phyloP scores from a whole-genome alignment of 2,888 invertebrate species.

The Drosophila pseudotakahashii region DNA sequence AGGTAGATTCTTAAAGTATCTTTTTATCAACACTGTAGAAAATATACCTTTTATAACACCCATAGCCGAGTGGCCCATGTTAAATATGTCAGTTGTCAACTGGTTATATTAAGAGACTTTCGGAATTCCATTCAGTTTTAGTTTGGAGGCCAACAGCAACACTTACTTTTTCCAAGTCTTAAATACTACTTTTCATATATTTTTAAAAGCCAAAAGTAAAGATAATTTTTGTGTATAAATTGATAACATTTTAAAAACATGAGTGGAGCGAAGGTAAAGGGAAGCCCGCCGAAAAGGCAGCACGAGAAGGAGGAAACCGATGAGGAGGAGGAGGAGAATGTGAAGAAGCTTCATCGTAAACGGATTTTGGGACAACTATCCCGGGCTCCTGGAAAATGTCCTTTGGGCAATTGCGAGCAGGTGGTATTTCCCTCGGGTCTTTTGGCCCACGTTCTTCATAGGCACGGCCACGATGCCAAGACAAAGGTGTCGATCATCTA shows the following conservation, averaged over 20 bases:
- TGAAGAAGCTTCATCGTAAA: neutral
- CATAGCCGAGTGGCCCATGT: neutral
- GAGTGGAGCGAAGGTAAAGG: neutral
- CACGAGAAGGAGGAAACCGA: neutral
- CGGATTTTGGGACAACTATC: neutral
- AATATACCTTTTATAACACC: too few relatives aligned
- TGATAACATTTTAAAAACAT: neutral
- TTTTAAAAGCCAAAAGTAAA: too few relatives aligned
- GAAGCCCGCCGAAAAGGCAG: neutral
- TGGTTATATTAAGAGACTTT: neutral
- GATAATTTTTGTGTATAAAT: too few relatives aligned
- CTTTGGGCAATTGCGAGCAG: slow-evolving; percentile 5
- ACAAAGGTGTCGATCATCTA: neutral
- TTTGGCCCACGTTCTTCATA: slow-evolving; percentile 43
- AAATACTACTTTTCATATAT: neutral
- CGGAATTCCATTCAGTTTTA: neutral
- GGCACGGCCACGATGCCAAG: slow-evolving; percentile 24
- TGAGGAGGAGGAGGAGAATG: neutral
- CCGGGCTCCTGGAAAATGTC: slow-evolving; percentile 21
- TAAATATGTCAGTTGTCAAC: neutral
- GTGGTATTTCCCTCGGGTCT: slow-evolving; percentile 47
- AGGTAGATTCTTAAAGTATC: too few relatives aligned
- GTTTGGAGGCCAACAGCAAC: neutral
- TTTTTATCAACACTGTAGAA: too few relatives aligned
- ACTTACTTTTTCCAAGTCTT: neutral